These are phyloP conservation scores for Taphrorychus bicolor DNA, from an alignment of 2,888 invertebrate species.

Conservation along the genomic window DNA sequence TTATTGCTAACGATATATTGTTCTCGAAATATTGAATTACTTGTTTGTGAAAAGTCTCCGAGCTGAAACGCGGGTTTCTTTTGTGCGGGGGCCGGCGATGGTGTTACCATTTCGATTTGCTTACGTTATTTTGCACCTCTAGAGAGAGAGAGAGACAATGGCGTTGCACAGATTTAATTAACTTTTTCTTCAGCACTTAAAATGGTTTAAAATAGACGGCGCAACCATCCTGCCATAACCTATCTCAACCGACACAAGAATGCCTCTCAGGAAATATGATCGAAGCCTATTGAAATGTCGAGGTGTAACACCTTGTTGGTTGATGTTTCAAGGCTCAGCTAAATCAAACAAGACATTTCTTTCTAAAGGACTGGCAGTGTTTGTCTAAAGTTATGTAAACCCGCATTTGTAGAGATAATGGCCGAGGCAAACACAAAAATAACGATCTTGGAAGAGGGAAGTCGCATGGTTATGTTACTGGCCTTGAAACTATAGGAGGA, in stretches of 20 bases:
- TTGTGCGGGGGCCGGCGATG: neutral
- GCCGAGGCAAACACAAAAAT: constrained; percentile 18
- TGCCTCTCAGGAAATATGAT: constrained; percentile 11
- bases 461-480: neutral
- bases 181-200: neutral
- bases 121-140: neutral
- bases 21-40: constrained; percentile 1
- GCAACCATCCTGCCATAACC: neutral
- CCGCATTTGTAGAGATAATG: constrained; percentile 21
- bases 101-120: constrained; percentile 1
- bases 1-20: constrained; percentile 7
- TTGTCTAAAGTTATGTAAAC: constrained; percentile 28
- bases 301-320: constrained; percentile 20
- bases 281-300: constrained; percentile 3
- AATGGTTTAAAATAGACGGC: neutral
- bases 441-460: constrained; percentile 8
- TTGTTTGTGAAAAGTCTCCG: neutral
- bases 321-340: constrained; percentile 20
- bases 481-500: neutral
- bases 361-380: constrained; percentile 12
- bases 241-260: constrained; percentile 10
- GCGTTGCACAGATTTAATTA: neutral
- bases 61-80: neutral
- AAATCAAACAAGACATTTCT: constrained; percentile 25
- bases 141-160: neutral